phyloP scores from a whole-genome alignment of 92 coral and sea anemone genomes.

The Bergia sp. region DNA sequence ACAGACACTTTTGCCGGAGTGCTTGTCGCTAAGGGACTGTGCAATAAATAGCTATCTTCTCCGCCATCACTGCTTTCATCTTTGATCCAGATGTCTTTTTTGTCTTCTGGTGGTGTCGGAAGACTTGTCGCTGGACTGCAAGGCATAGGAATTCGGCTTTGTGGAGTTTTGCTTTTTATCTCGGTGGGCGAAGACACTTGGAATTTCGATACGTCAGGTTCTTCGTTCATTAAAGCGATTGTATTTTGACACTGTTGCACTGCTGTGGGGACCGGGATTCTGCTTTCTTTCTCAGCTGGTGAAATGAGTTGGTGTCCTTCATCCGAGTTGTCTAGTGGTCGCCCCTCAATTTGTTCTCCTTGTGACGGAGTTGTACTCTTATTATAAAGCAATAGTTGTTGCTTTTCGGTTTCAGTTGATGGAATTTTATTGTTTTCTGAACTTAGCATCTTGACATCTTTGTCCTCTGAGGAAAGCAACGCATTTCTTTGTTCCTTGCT shows the following conservation, averaged over 20 bases:
- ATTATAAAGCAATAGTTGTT: not conserved
- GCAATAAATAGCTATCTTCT: not conserved
- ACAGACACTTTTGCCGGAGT: not conserved
- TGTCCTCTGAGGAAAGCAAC: not conserved
- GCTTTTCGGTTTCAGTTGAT: not conserved
- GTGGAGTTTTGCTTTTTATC: constrained; percentile 10
- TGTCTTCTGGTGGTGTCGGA: constrained; percentile 5
- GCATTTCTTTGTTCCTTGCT: not conserved
- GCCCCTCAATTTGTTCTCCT: not conserved
- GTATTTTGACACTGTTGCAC: not conserved
- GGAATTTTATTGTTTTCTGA: not conserved
- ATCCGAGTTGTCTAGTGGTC: not conserved
- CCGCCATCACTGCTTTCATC: not conserved
- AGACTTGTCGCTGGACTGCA: not conserved
- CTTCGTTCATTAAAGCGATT: not conserved
- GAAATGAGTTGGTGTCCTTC: not conserved
- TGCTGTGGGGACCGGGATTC: constrained; percentile 8
- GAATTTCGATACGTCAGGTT: not conserved
- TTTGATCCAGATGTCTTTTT: constrained; percentile 17
- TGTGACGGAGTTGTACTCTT: not conserved
- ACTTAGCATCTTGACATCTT: not conserved
- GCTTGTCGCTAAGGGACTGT: constrained; percentile 20
- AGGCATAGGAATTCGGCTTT: constrained; percentile 39
- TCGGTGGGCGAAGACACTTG: constrained; percentile 3
- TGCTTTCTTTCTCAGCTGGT: not conserved